Base-by-base conservation (phyloP, 2,888 invertebrate genomes). In the Gonocerus acuteangulatus region DNA sequence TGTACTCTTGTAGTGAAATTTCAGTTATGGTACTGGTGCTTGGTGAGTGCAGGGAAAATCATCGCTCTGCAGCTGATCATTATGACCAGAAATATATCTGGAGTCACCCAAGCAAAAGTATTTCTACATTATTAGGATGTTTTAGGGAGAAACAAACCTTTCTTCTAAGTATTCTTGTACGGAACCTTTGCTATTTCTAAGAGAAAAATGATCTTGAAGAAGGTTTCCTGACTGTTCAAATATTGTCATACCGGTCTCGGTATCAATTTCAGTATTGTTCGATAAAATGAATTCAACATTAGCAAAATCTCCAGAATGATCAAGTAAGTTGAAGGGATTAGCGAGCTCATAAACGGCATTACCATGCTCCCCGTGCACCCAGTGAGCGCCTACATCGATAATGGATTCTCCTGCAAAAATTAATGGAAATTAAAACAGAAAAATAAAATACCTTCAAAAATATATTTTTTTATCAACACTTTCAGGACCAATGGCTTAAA, bases 321-420 rank as follows among this genome's bases (percentile, higher is more conserved):
- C 48, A 9, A 64, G 15, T 9, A 66, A 34, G 9, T 36, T 51
- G 11, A 48, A 51, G 11, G 52, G 47, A 11, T 65, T 39, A 2
- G 67, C 70, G 49, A 82, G 70, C 44, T 81, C 75, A 68, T 77
- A 83, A 0, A 84, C 80, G 21, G 79, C 69, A 72, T 86, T 83
- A 48, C 76, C 78, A 70, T 80, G 74, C 71, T 86, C 83, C 0
- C 88, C 87, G 67, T 87, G 86, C 60, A 86, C 84, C 88, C 88
- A 89, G 67, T 89, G 87, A 48, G 86, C 89, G 0, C 89, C 89
- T 52, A 87, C 70, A 71, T 89, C 89, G 3, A 88, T 75, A 3
- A 79, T 73, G 65, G 77, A 79, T 0, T 79, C 79, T n/a, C 62
- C 66, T 67, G 80, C 78, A 52, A 44, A 39, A 51, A 48, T 36